Evolutionary conservation across 2,797 vertebrate species (phyloP), one percentile per base, ranked within the genome.

Genomic region (Crocodylus rhombifer): DNA sequence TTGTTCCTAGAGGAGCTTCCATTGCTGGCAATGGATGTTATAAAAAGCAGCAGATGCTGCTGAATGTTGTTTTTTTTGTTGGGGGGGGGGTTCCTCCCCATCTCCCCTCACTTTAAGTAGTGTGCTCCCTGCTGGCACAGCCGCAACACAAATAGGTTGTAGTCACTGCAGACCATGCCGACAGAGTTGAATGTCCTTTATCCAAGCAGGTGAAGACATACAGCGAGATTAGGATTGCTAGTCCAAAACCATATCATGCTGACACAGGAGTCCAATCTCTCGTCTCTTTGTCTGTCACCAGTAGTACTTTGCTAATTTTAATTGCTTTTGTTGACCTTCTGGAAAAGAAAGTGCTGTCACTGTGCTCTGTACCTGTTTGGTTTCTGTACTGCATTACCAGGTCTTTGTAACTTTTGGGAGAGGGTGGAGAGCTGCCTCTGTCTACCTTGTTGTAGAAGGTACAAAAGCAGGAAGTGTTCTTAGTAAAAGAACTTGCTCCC

Each of bases 1-100:
- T 7, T 7, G 33, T 2, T 30, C 80, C 87, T 60, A 18, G 28
- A 77, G 90, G 74, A 57, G 62, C 25, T n/a, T 89, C 95, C 92
- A 79, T 95, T 95, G 97, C 95, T 93, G 96, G 96, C 95, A 86
- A 83, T 95, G 93, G 96, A 82, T 0, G 20, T 57, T 17, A 62
- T 13, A 64, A 56, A n/a, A 28, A 30, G 3, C 0, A 60, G 89
- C 79, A 16, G 76, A 10, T 71, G 87, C 87, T 77, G 15, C 62
- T 30, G 1, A 26, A 2, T 25, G 7, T 5, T 5, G 28, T 61
- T 13, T 3, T 2, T 1, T 23, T 51, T 30, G 30, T 30, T 30
- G 30, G 30, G 42, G 2, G 7, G 42, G 42, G 42, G 42, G 7
- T 2, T 21, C 69, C 51, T 51, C 21, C 7, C 21, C 30, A 0